These are phyloP conservation scores for Coleophora deauratella DNA, from an alignment of 2,888 invertebrate genomes.

Conservation along the genomic window DNA sequence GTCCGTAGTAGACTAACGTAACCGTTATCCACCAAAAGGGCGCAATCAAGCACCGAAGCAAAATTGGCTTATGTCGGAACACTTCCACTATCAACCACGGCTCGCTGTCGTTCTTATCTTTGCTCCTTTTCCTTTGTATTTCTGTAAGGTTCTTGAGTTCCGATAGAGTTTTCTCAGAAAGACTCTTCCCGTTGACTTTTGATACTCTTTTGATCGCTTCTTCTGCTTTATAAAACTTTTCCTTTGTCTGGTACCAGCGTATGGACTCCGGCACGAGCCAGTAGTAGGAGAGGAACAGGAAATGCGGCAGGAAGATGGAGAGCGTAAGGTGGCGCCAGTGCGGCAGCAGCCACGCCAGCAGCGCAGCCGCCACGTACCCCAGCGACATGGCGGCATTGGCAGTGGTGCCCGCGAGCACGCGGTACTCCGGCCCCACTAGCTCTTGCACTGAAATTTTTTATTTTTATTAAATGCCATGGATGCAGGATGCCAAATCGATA, in stretches of 20 bases:
- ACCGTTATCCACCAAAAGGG: constrained; percentile 86
- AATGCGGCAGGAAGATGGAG: constrained; percentile 78
- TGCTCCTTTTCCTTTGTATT: too few species aligned
- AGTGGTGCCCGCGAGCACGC: constrained; percentile 79
- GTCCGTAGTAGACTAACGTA: constrained; percentile 85
- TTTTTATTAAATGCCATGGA: too few species aligned
- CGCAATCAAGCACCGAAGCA: constrained; percentile 64
- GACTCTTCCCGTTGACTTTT: neutral
- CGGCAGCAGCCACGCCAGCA: constrained; percentile 78
- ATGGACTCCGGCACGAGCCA: constrained; percentile 79
- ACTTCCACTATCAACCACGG: constrained; percentile 31
- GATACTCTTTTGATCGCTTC: constrained; percentile 1
- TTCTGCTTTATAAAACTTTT: constrained; percentile 71
- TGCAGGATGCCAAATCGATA: too few species aligned
- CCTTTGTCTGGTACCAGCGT: constrained; percentile 78
- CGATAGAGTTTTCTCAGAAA: constrained; percentile 45
- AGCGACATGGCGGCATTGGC: constrained; percentile 80
- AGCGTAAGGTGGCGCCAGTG: constrained; percentile 80
- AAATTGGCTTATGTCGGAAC: constrained; percentile 49
- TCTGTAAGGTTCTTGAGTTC: constrained; percentile 22
- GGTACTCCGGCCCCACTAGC: constrained; percentile 79
- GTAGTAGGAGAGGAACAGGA: constrained; percentile 72
- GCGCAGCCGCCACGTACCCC: constrained; percentile 78
- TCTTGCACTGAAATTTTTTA: constrained; percentile 80
- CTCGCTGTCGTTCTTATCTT: neutral